Conservation (phyloP, 1,140 invertebrate species). For the Callitettix versicolor region DNA sequence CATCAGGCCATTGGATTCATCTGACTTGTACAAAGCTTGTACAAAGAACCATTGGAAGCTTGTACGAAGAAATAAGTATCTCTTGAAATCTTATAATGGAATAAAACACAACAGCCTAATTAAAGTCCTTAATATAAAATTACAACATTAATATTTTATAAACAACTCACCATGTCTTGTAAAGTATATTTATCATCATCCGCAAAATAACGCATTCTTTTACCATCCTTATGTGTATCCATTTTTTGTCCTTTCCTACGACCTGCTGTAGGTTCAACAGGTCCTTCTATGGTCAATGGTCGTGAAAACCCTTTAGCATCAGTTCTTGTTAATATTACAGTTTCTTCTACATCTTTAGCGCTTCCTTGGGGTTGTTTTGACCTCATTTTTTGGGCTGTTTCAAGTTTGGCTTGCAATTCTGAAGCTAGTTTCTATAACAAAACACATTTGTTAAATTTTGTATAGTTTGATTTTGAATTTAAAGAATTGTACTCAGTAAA, state of each 20-base stretch:
- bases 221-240: conserved; percentile 60
- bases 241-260: conserved; percentile 38
- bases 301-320: conserved; percentile 47
- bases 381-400: conserved; percentile 47
- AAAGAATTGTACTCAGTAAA: too few relatives aligned
- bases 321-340: conserved; percentile 60
- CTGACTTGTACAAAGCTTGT: too few relatives aligned
- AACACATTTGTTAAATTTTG: too few relatives aligned
- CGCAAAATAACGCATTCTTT: conserved; percentile 73
- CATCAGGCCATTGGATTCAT: too few relatives aligned
- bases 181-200: conserved; percentile 85
- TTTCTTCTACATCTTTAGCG: conserved; percentile 32
- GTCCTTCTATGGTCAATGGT: conserved; percentile 22
- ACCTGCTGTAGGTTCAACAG: conserved; percentile 29
- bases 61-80: too few relatives aligned
- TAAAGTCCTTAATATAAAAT: too few relatives aligned
- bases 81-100: too few relatives aligned
- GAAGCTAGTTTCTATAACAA: conserved; percentile 43
- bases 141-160: too few relatives aligned
- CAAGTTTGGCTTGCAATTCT: conserved; percentile 64
- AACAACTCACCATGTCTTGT: conserved; percentile 64
- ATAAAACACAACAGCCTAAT: too few relatives aligned
- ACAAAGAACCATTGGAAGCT: too few relatives aligned
- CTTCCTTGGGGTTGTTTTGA: conserved; percentile 29
- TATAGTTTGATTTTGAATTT: too few relatives aligned